Evolutionary conservation across 2,113 vertebrate species (phyloP).

Genomic region (Deroptyus accipitrinus): DNA sequence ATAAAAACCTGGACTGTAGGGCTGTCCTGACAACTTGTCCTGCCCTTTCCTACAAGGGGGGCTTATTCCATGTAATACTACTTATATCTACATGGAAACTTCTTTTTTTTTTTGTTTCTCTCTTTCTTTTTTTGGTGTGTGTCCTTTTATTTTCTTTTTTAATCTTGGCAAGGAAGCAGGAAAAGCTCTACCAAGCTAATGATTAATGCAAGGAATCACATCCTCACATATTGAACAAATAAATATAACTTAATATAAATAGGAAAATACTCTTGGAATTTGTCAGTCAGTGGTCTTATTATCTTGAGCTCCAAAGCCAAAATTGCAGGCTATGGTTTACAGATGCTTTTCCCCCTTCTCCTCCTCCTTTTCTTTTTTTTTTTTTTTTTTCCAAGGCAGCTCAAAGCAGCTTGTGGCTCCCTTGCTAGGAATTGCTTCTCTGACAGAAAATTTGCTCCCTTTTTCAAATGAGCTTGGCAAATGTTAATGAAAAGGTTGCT

Average conservation of each 20-base stretch:
- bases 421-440: conserved; percentile 9
- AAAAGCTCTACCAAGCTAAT: conserved; percentile 53
- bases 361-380: neutral
- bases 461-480: conserved; percentile 49
- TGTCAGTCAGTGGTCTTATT: conserved; percentile 53
- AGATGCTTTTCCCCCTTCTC: conserved; percentile 29
- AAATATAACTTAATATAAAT: conserved; percentile 68
- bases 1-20: conserved; percentile 30
- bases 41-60: neutral
- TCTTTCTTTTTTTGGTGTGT: neutral
- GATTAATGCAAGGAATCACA: conserved; percentile 64
- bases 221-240: conserved; percentile 68
- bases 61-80: neutral
- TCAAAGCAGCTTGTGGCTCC: neutral
- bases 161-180: conserved; percentile 45
- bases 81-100: neutral
- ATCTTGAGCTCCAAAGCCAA: conserved; percentile 55
- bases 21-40: conserved; percentile 16
- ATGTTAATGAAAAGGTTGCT: conserved; percentile 18
- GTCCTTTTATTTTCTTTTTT: neutral
- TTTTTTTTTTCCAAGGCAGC: neutral
- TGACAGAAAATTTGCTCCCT: neutral
- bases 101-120: neutral
- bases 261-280: conserved; percentile 65
- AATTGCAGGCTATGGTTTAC: conserved; percentile 60